These are phyloP conservation scores for Hermatobates lingyangjiaoensis DNA, from an alignment of 1,140 invertebrate genomes.

Conservation along the genomic window DNA sequence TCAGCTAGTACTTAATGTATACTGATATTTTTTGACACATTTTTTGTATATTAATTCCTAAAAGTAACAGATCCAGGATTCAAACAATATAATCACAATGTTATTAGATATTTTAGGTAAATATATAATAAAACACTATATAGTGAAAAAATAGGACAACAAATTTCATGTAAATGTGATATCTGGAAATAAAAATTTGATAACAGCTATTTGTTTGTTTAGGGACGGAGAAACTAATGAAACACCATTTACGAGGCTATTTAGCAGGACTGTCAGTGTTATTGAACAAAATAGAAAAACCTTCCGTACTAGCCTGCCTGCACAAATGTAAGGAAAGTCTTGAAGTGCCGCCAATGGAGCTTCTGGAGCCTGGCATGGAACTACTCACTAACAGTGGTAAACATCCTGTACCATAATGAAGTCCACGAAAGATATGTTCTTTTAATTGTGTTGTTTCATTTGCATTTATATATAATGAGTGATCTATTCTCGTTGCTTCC, in stretches of 20 bases:
- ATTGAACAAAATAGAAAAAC: conserved; percentile 57
- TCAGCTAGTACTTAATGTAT: no score
- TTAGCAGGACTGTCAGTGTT: conserved; percentile 69
- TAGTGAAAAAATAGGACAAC: neutral
- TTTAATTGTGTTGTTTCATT: neutral
- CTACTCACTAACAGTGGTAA: conserved; percentile 40
- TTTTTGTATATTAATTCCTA: no score
- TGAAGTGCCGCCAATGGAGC: conserved; percentile 53
- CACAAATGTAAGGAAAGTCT: conserved; percentile 72
- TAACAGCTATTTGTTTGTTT: conserved; percentile 11
- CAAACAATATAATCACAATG: no score
- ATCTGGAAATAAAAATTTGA: neutral
- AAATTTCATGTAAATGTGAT: neutral
- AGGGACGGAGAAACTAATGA: conserved; percentile 70
- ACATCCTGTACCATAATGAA: conserved; percentile 7
- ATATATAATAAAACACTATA: neutral
- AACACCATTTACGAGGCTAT: conserved; percentile 72
- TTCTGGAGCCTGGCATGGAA: conserved; percentile 55
- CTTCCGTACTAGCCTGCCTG: conserved; percentile 61
- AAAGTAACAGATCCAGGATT: no score
- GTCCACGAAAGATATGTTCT: neutral
- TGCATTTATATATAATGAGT: neutral
- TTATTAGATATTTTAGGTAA: no score
- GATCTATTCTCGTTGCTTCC: neutral
- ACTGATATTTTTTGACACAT: no score